A percentile compares a stretch with the other conserved stretches of the same genome.
These are phyloP conservation scores for Byasa hedistus DNA, from an alignment of 2,888 invertebrate genomes.

Conservation along the genomic window DNA sequence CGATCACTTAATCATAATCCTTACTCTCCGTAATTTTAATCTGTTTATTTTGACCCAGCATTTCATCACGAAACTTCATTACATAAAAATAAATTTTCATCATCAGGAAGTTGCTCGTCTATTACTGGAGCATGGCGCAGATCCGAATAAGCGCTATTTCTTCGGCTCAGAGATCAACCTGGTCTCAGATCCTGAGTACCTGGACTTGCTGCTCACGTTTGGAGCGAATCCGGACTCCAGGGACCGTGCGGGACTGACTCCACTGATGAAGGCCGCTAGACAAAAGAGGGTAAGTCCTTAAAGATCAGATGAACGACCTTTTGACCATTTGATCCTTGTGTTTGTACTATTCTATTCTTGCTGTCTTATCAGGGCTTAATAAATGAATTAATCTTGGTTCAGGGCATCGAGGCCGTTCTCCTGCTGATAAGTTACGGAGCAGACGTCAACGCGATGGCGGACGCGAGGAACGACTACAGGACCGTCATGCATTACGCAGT, in stretches of 20 bases:
- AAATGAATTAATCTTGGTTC: slow-evolving; percentile 22
- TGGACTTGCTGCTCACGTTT: slow-evolving; percentile 89
- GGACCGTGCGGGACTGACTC: slow-evolving; percentile 92
- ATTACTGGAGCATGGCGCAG: slow-evolving; percentile 90
- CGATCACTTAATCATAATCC: too few relatives aligned
- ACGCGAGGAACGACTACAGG: slow-evolving; percentile 91
- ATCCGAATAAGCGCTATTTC: slow-evolving; percentile 95
- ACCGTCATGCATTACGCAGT: slow-evolving; percentile 95
- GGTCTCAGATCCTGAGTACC: slow-evolving; percentile 89
- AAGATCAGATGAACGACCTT: background rate
- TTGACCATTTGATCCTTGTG: too few relatives aligned
- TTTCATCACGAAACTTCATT: too few relatives aligned
- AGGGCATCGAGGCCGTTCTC: slow-evolving; percentile 88
- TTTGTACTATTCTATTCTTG: too few relatives aligned
- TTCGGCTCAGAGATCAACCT: slow-evolving; percentile 94
- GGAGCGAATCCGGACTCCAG: slow-evolving; percentile 94
- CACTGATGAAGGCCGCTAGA: slow-evolving; percentile 93
- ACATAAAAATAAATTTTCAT: slow-evolving; percentile 8
- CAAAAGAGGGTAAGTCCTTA: slow-evolving; percentile 82
- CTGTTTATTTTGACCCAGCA: too few relatives aligned
- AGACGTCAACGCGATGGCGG: slow-evolving; percentile 91
- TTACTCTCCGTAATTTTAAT: too few relatives aligned
- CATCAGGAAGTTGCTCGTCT: slow-evolving; percentile 82
- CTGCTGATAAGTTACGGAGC: slow-evolving; percentile 89
- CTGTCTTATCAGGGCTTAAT: too few relatives aligned